phyloP scores from a whole-genome alignment of 1,140 invertebrate species.

The Calliphora vicina region DNA sequence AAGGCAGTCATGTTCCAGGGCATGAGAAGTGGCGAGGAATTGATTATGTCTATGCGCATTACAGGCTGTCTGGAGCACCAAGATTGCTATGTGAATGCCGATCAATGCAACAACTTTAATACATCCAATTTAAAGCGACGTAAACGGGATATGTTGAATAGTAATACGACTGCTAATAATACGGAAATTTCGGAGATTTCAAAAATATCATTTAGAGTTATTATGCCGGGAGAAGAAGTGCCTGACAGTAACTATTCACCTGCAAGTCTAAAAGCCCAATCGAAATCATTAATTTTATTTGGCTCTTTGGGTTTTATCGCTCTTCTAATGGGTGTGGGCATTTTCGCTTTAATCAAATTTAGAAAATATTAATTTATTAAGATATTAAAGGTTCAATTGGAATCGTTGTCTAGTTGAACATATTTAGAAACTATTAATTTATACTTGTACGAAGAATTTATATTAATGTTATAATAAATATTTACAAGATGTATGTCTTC shows the following conservation, averaged over 20 bases:
- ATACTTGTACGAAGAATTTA: not conserved
- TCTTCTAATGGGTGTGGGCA: slow-evolving; percentile 45
- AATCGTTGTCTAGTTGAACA: slow-evolving; percentile 44
- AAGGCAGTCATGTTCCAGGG: slow-evolving; percentile 75
- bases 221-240: slow-evolving; percentile 42
- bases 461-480: not conserved
- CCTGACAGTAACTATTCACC: not conserved
- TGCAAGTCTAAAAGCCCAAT: not conserved
- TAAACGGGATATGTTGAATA: slow-evolving; percentile 43
- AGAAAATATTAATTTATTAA: slow-evolving; percentile 41
- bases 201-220: slow-evolving; percentile 50
- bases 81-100: slow-evolving; percentile 66
- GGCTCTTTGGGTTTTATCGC: slow-evolving; percentile 52
- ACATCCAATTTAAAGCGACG: slow-evolving; percentile 40
- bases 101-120: slow-evolving; percentile 42
- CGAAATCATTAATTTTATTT: slow-evolving; percentile 46
- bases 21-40: slow-evolving; percentile 70
- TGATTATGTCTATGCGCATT: slow-evolving; percentile 70
- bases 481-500: not conserved
- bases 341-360: slow-evolving; percentile 47
- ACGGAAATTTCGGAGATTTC: slow-evolving; percentile 54
- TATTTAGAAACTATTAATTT: not conserved
- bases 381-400: no score
- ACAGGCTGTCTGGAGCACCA: slow-evolving; percentile 69
- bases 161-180: slow-evolving; percentile 29